Conservation (phyloP, 2,888 invertebrate genomes). For the Amaurobius ferox region DNA sequence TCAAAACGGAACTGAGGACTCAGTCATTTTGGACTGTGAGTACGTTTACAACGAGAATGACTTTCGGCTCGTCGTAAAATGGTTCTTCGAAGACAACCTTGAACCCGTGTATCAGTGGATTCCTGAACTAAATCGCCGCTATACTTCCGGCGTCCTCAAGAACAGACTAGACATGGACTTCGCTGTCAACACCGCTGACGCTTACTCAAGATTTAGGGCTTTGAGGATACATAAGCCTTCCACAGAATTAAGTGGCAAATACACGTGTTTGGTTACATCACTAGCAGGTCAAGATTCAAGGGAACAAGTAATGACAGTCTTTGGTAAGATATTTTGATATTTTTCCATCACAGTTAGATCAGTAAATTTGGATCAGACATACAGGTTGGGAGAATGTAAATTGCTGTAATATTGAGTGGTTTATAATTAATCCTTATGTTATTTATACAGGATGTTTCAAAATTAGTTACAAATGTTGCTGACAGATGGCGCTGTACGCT, state of each 20-base stretch:
- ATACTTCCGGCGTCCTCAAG: constrained; percentile 71
- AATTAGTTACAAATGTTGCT: too few species aligned
- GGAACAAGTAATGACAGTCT: constrained; percentile 74
- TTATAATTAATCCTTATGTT: too few species aligned
- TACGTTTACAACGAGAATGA: constrained; percentile 73
- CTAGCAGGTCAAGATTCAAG: constrained; percentile 73
- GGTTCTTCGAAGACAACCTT: constrained; percentile 74
- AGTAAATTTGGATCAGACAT: too few species aligned
- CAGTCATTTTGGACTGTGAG: constrained; percentile 74
- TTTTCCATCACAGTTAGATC: too few species aligned
- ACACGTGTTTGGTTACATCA: constrained; percentile 74
- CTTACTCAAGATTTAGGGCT: constrained; percentile 72
- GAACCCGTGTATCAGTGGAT: constrained; percentile 75
- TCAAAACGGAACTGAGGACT: constrained; percentile 74
- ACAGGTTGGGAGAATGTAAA: too few species aligned
- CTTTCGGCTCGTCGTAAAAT: constrained; percentile 74
- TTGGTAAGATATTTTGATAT: constrained; percentile 74
- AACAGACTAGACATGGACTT: constrained; percentile 68
- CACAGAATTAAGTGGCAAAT: constrained; percentile 74
- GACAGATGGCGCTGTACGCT: too few species aligned
- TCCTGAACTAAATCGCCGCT: constrained; percentile 72
- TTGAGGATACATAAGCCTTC: constrained; percentile 73
- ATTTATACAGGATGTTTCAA: too few species aligned
- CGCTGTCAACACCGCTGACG: constrained; percentile 55
- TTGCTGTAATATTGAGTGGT: too few species aligned